Evolutionary conservation across 2,113 vertebrate genomes (phyloP).

Genomic region (Dipodomys stephensi): DNA sequence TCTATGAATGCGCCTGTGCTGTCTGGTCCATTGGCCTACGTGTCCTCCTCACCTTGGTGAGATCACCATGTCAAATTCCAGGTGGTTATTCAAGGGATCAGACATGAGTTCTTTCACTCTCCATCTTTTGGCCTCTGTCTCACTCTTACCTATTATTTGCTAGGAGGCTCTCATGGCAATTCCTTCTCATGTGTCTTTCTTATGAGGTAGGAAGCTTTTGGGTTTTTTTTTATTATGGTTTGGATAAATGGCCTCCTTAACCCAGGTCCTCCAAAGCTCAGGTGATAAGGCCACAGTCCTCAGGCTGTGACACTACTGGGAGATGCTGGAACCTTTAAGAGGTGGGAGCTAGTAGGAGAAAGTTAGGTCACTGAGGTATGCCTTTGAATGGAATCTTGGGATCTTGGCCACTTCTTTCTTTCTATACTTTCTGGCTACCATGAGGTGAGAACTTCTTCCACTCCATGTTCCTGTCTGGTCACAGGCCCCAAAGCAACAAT

Average conservation of each 20-base stretch:
- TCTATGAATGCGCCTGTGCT: background rate
- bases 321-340: background rate
- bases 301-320: background rate
- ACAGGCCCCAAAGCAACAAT: background rate
- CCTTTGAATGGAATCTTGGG: background rate
- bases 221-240: background rate
- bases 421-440: background rate
- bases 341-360: background rate
- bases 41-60: background rate
- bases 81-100: background rate
- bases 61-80: background rate
- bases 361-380: background rate
- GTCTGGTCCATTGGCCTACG: background rate
- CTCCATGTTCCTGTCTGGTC: background rate
- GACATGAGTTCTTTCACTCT: conserved; percentile 8
- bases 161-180: background rate
- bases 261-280: background rate
- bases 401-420: background rate
- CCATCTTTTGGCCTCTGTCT: background rate
- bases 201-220: background rate
- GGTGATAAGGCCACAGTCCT: background rate
- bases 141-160: background rate
- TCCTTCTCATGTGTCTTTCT: background rate
- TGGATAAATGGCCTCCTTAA: background rate
- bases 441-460: background rate